These are phyloP conservation scores for Charina bottae DNA, from an alignment of 2,113 vertebrate genomes.

Conservation along the genomic window DNA sequence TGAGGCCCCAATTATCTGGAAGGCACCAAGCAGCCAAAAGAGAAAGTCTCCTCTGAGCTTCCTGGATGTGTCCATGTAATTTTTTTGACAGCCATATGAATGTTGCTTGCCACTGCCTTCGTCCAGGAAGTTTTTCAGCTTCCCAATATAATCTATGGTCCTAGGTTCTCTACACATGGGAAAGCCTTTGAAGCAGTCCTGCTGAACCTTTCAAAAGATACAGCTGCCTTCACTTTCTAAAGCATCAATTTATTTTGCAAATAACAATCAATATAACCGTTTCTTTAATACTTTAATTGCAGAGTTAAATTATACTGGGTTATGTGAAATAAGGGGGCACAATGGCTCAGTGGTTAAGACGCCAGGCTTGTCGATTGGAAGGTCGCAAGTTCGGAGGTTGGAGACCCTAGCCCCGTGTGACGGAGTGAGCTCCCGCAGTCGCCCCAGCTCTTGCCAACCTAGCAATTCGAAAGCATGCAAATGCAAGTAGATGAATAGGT, in stretches of 20 bases:
- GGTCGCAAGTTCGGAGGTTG: no score
- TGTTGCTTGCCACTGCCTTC: neutral
- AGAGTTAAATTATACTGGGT: constrained; percentile 53
- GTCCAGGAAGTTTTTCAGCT: neutral
- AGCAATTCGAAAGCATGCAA: no score
- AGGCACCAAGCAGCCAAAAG: neutral
- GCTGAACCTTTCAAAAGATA: neutral
- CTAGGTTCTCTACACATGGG: neutral
- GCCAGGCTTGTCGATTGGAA: no score
- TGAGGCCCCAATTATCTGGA: neutral
- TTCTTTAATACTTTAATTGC: constrained; percentile 51
- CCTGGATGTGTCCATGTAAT: neutral
- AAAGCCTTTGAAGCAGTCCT: neutral
- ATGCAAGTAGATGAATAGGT: no score
- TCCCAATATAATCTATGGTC: neutral
- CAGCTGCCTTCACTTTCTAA: neutral
- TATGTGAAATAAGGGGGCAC: constrained; percentile 15
- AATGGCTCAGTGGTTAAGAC: no score
- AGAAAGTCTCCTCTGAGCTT: neutral
- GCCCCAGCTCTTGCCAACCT: no score
- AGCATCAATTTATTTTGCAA: neutral
- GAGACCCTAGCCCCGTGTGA: no score
- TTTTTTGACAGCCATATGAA: neutral
- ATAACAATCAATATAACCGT: constrained; percentile 28
- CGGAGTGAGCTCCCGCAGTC: no score